A percentile compares a stretch with the other conserved stretches of the same genome.
phyloP scores from a whole-genome alignment of 2,113 vertebrate genomes.

The mouse (Mus musculus) region DNA sequence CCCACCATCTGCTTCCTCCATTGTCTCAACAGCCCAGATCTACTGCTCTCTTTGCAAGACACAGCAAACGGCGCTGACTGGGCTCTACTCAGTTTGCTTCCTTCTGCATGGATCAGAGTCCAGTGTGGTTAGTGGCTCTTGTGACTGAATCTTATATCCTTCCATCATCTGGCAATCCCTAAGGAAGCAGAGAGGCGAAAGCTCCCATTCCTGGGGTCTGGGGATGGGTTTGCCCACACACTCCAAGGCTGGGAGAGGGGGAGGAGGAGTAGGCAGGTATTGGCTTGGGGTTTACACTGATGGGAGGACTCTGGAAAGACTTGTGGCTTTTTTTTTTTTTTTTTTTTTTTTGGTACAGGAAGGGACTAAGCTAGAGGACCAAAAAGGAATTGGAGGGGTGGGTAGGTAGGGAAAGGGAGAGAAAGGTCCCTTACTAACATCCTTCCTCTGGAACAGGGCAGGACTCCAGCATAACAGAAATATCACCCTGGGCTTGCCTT shows the following conservation, averaged over 20 bases:
- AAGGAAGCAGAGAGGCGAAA: neutral
- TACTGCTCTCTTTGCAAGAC: neutral
- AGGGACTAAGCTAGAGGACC: neutral
- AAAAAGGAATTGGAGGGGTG: neutral
- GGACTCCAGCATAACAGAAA: neutral
- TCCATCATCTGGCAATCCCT: neutral
- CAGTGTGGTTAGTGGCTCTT: neutral
- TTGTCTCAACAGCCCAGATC: neutral
- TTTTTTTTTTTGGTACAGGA: neutral
- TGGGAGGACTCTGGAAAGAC: neutral
- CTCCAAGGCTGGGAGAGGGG: neutral
- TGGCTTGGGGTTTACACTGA: neutral
- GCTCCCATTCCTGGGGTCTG: neutral
- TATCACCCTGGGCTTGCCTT: neutral
- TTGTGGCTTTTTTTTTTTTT: neutral
- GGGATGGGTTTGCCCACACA: neutral
- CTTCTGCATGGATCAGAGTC: neutral
- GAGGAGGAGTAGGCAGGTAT: accelerated
- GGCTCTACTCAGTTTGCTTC: neutral
- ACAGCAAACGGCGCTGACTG: neutral
- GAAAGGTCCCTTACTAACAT: neutral
- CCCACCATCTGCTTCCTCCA: neutral
- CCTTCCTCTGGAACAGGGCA: neutral
- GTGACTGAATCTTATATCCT: neutral
- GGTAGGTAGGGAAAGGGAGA: neutral